Percentiles rank a stretch among this genome's conserved stretches.
Evolutionary conservation across 2,113 vertebrate genomes (phyloP).

Genomic region (Ceyx margarethae): DNA sequence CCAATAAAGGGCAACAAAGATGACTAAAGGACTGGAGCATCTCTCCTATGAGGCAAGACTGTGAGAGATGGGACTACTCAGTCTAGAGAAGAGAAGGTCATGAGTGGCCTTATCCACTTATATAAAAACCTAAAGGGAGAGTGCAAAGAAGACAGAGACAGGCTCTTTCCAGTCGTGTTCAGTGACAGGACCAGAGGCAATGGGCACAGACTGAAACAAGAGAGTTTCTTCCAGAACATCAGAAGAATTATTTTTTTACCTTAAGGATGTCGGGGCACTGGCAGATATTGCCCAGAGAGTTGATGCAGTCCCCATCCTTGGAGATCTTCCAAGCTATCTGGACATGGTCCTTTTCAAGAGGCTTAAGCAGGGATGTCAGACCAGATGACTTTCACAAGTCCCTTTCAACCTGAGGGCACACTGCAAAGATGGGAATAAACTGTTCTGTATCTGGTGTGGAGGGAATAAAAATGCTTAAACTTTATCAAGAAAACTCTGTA

Average conservation of each 20-base stretch:
- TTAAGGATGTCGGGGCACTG: background rate
- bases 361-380: background rate
- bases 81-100: background rate
- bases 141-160: background rate
- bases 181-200: background rate
- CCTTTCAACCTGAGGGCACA: background rate
- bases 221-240: background rate
- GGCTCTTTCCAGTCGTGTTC: background rate
- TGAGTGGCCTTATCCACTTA: background rate
- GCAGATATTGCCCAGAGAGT: background rate
- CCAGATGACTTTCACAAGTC: background rate
- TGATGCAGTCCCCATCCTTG: background rate
- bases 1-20: no score
- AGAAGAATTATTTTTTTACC: background rate
- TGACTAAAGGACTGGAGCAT: background rate
- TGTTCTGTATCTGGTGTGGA: background rate
- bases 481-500: background rate
- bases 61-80: background rate
- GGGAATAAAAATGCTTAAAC: background rate
- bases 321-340: background rate
- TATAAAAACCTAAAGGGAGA: background rate
- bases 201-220: background rate
- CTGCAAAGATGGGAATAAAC: background rate
- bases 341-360: background rate
- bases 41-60: background rate